These are phyloP conservation scores for western clawed frog (Xenopus tropicalis) DNA, from an alignment of 2,113 vertebrate species.

Conservation along the genomic window DNA sequence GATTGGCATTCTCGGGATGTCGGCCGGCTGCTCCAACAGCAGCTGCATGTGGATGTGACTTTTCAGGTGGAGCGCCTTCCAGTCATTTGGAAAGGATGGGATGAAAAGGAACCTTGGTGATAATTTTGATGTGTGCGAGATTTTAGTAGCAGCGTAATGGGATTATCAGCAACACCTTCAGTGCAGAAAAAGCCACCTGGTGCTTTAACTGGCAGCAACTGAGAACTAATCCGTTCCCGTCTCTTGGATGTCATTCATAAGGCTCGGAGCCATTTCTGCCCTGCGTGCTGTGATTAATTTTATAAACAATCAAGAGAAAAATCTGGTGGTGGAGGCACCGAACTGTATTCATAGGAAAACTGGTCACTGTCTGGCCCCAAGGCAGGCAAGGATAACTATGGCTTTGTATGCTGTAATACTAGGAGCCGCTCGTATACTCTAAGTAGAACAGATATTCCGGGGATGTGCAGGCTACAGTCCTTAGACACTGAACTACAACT, in stretches of 20 bases:
- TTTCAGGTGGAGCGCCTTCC: constrained; percentile 88
- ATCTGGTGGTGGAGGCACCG: constrained; percentile 57
- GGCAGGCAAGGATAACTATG: not conserved
- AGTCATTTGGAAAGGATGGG: constrained; percentile 88
- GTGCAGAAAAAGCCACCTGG: constrained; percentile 93
- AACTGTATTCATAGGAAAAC: constrained; percentile 50
- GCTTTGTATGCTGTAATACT: constrained; percentile 37
- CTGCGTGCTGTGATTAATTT: constrained; percentile 92
- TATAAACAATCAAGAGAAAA: constrained; percentile 70
- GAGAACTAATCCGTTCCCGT: constrained; percentile 95
- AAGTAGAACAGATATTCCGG: no score
- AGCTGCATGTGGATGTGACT: constrained; percentile 87
- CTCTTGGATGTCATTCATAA: constrained; percentile 95
- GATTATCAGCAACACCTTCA: constrained; percentile 97
- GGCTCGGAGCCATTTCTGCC: constrained; percentile 86
- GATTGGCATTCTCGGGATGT: constrained; percentile 82
- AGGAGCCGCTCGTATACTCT: no score
- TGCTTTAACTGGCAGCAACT: constrained; percentile 88
- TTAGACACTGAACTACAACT: no score
- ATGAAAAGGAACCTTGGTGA: constrained; percentile 82
- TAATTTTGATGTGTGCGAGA: constrained; percentile 89
- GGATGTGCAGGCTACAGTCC: no score
- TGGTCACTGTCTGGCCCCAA: constrained; percentile 22
- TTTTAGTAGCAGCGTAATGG: constrained; percentile 89
- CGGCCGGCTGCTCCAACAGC: constrained; percentile 76